Percentiles rank a stretch among this genome's conserved stretches.
Conservation (phyloP, 2,888 invertebrate species). For the Xestobium rufovillosum region DNA sequence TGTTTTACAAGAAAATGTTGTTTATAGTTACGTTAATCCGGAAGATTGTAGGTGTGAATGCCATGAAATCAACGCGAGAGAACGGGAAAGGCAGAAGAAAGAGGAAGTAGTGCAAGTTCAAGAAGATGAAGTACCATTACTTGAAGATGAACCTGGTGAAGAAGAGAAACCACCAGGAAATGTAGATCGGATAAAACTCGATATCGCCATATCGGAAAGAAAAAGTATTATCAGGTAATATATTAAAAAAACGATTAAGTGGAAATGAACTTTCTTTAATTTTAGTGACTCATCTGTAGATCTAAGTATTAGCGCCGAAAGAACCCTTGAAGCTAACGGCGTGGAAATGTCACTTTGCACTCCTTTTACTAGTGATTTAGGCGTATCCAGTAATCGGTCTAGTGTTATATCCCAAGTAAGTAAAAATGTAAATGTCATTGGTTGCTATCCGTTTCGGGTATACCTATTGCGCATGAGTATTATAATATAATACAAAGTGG, state of each 20-base stretch:
- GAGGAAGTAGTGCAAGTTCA: slow-evolving; percentile 25
- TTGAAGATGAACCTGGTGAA: slow-evolving; percentile 42
- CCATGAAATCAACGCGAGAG: slow-evolving; percentile 50
- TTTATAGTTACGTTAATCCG: slow-evolving; percentile 76
- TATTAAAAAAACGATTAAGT: slow-evolving; percentile 20
- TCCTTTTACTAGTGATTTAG: slow-evolving; percentile 56
- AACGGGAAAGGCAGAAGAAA: slow-evolving; percentile 31
- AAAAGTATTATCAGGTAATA: slow-evolving; percentile 41
- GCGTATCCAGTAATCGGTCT: slow-evolving; percentile 52
- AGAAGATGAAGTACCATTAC: slow-evolving; percentile 48
- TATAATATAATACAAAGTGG: no score
- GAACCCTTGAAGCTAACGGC: slow-evolving; percentile 38
- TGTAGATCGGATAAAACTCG: slow-evolving; percentile 37
- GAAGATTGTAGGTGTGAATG: slow-evolving; percentile 85
- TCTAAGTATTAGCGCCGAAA: slow-evolving; percentile 48
- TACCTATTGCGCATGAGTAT: no score
- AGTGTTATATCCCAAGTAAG: slow-evolving; percentile 50
- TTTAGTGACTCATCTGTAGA: slow-evolving; percentile 53
- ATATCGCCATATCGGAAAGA: slow-evolving; percentile 36
- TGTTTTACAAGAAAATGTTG: slow-evolving; percentile 43
- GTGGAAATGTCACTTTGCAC: slow-evolving; percentile 43
- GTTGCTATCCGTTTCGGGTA: neutral
- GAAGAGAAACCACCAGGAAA: slow-evolving; percentile 32
- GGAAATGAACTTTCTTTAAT: neutral
- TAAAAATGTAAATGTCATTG: slow-evolving; percentile 2